Conservation (phyloP, 2,888 invertebrate species). For the Stenotaenia linearis region DNA sequence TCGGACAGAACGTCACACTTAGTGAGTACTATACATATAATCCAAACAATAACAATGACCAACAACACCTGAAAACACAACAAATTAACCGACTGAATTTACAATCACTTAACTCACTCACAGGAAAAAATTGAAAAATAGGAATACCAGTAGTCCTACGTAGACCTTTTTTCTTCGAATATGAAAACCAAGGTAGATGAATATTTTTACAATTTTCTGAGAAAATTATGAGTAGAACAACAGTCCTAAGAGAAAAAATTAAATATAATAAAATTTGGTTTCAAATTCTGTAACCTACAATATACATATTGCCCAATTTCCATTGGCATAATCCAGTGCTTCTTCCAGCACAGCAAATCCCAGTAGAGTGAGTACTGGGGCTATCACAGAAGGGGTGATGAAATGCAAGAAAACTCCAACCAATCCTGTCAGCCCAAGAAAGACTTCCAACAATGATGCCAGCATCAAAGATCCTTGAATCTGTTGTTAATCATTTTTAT, state of each 20-base stretch:
- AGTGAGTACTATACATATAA: constrained; percentile 65
- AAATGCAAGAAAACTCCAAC: constrained; percentile 67
- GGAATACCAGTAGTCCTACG: constrained; percentile 58
- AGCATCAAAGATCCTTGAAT: constrained; percentile 76
- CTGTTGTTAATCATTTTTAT: constrained; percentile 37
- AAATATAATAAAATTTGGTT: neutral
- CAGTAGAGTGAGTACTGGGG: constrained; percentile 74
- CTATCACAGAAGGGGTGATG: constrained; percentile 76
- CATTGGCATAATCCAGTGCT: constrained; percentile 70
- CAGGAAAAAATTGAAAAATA: constrained; percentile 73
- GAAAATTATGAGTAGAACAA: constrained; percentile 63
- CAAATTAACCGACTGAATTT: neutral
- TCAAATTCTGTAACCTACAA: constrained; percentile 55
- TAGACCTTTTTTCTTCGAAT: constrained; percentile 55
- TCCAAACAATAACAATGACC: constrained; percentile 71
- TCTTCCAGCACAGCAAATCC: constrained; percentile 76
- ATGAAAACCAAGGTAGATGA: constrained; percentile 57
- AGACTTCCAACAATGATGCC: constrained; percentile 67
- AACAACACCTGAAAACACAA: constrained; percentile 58
- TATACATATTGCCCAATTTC: constrained; percentile 75
- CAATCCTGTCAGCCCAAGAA: constrained; percentile 63
- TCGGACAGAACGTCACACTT: constrained; percentile 57
- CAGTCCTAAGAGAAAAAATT: constrained; percentile 41
- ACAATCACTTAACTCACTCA: constrained; percentile 45
- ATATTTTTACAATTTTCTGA: constrained; percentile 70